Base-by-base conservation (phyloP, 2,888 invertebrate genomes). In the Drosophila dives region DNA sequence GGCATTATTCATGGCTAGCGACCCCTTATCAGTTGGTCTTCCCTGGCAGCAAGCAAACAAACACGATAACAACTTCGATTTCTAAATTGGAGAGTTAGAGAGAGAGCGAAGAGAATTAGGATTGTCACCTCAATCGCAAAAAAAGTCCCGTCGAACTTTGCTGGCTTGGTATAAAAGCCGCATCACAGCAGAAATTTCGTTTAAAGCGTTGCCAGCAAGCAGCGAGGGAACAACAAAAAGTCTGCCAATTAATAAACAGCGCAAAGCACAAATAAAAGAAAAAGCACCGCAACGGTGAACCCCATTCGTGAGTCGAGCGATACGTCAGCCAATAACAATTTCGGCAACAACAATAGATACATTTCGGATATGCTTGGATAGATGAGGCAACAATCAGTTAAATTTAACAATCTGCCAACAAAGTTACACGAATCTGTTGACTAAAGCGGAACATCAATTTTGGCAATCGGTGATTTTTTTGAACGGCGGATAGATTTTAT, bases 161-260 rank as follows among this genome's bases (percentile, higher is more conserved):
- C 17, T 59, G 62, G 58, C 53, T 66, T 72, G 74, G 58, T 90
- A 88, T 88, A 86, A 86, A 86, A 88, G 70, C 69, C 23, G 33
- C 51, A 49, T 59, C 23, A 38, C 36, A n/a, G n/a, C 10, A 33
- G n/a, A 48, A 26, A 70, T 59, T 72, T 66, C 67, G 72, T 72
- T 88, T 83, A 90, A 50, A 79, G 60, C 69, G 49, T 55, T 65
- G 51, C 32, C 75, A 78, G 29, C 74, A 23, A 20, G 32, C 63
- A 73, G 50, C 56, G 10, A 26, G 60, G 33, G 33, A 64, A 42
- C 59, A 81, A 50, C 76, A 42, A 5, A 17, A 32, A 38, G 32
- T 15, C 23, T 10, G 36, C 17, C 23, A n/a, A 38, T 36, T 26
- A 11, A 32, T 8, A 56, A 56, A 56, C 60, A 48, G 56, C 60